Conservation (phyloP, 1,140 invertebrate species). For the Drosophila pseudoobscura region DNA sequence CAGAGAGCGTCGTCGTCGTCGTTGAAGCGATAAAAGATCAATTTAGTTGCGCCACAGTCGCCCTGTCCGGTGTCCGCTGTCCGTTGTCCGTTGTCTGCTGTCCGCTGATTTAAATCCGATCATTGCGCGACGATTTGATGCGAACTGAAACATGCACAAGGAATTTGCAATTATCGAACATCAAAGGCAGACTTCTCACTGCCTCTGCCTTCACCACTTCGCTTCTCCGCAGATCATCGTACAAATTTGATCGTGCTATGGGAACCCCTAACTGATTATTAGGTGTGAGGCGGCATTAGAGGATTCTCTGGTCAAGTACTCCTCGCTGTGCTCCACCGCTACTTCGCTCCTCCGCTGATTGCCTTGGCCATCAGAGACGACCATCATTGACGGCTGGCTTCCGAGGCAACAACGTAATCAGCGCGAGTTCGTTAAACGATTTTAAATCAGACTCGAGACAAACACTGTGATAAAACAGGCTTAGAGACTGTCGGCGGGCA, state of each 20-base stretch:
- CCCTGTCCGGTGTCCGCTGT: too few species aligned
- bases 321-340: neutral
- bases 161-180: constrained; percentile 82
- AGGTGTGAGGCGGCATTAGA: constrained; percentile 1
- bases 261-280: constrained; percentile 9
- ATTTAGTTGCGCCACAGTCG: constrained; percentile 76
- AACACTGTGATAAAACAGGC: constrained; percentile 45
- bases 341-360: neutral
- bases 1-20: constrained; percentile 20
- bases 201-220: neutral
- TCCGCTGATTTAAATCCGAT: constrained; percentile 78
- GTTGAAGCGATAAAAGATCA: constrained; percentile 81
- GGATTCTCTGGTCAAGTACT: neutral
- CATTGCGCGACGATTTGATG: constrained; percentile 80
- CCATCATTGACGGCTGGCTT: neutral
- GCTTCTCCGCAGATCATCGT: neutral
- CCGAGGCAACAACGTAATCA: constrained; percentile 28
- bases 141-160: constrained; percentile 80
- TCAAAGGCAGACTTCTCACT: constrained; percentile 48
- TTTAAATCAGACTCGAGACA: constrained; percentile 54
- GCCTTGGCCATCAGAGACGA: neutral
- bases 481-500: neutral
- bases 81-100: constrained; percentile 28
- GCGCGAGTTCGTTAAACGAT: constrained; percentile 53
- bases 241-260: constrained; percentile 15